phyloP scores from a whole-genome alignment of 53 echinoderm and acorn worm genomes.

The Crossaster papposus region DNA sequence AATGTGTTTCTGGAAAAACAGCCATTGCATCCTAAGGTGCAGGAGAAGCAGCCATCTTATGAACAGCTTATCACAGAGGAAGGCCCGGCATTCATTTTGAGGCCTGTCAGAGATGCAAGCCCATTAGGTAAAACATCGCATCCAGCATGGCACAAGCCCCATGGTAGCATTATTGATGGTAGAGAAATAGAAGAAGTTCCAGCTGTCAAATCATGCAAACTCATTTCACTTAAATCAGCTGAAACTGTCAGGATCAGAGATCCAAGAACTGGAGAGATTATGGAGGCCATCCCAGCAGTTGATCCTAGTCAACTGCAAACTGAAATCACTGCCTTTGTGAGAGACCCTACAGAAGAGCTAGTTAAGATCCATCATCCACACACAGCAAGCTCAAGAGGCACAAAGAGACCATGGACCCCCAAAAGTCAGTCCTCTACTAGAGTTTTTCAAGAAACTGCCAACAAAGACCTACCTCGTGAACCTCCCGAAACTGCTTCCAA shows the following conservation, averaged over 20 bases:
- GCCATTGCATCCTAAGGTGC: not conserved
- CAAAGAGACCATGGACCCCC: constrained; percentile 42
- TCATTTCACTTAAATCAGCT: not conserved
- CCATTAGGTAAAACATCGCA: not conserved
- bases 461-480: not conserved
- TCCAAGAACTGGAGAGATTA: constrained; percentile 47
- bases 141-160: not conserved
- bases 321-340: constrained; percentile 57
- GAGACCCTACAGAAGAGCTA: constrained; percentile 37
- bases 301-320: constrained; percentile 55
- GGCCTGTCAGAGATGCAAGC: constrained; percentile 23
- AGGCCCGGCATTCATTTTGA: constrained; percentile 45
- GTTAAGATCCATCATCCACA: constrained; percentile 60
- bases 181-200: constrained; percentile 24
- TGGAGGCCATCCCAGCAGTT: constrained; percentile 65
- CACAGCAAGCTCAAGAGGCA: constrained; percentile 38
- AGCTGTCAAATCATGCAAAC: not conserved
- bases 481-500: not conserved
- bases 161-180: constrained; percentile 9
- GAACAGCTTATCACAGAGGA: constrained; percentile 55
- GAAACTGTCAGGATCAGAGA: constrained; percentile 45
- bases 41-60: not conserved
- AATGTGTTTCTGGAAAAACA: constrained; percentile 11
- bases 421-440: constrained; percentile 10
- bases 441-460: constrained; percentile 5